Evolutionary conservation across 2,113 vertebrate species (phyloP), one percentile per base, ranked within the genome.

Genomic region (Elachura formosa): DNA sequence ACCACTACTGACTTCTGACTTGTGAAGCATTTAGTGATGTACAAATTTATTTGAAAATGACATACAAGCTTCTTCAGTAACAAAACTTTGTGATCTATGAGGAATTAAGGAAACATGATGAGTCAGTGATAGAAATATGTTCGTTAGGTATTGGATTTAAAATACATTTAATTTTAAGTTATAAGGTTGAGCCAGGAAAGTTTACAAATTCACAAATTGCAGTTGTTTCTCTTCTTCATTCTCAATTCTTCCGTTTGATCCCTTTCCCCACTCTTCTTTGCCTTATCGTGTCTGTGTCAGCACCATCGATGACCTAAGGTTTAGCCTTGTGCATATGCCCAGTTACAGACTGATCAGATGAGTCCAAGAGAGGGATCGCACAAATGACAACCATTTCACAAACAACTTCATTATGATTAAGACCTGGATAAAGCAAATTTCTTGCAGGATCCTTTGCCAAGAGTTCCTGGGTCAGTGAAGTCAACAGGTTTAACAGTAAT

Each of bases 281-380:
- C 41, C 5, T 77, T 49, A 40, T 4, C 7, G 33, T 71, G 21
- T 12, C 68, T 54, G 7, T 55, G 51, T 62, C 73, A 91, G 59
- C 20, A 25, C 41, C n/a, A 76, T 4, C 0, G 0, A 38, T 54
- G 26, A 64, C 23, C 36, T 19, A 28, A 54, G 6, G 29, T 40
- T 76, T 19, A 76, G 36, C 29, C 13, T 69, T 56, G 41, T 77
- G n/a, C 2, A 0, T 2, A 6, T 52, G 16, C 19, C 40, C 4
- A 11, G 5, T 8, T 40, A 41, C 0, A 3, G 55, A 58, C 31
- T 8, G 13, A 56, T 26, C 48, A 72, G 10, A 31, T 3, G 6
- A 48, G 48, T 79, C 40, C 76, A 33, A 15, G 19, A 48, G 38
- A 58, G 46, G 20, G 64, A n/a, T 8, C 79, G 59, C 36, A 69